Conservation (phyloP, 2,113 vertebrate species). For the Strix aluco region DNA sequence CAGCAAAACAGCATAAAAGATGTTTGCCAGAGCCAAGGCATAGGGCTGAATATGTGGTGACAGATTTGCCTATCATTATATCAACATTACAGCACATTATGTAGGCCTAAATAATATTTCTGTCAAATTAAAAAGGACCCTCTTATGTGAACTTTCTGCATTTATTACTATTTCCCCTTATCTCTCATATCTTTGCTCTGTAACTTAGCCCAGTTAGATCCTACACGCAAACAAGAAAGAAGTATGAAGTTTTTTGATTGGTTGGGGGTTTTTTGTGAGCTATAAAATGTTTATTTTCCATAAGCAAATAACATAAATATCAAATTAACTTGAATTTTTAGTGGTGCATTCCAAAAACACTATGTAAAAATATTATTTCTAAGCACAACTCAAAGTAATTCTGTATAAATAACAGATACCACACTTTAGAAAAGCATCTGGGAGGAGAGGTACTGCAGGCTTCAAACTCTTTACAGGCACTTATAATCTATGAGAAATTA, state of each 20-base stretch:
- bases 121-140: not conserved
- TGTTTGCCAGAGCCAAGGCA: not conserved
- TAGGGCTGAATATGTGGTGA: not conserved
- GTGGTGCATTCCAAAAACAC: not conserved
- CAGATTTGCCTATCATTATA: not conserved
- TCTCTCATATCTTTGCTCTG: not conserved
- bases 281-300: not conserved
- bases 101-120: not conserved
- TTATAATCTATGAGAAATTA: not conserved
- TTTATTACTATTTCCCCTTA: not conserved
- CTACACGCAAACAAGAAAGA: not conserved
- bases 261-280: accelerated
- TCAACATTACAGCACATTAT: not conserved
- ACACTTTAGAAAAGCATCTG: not conserved
- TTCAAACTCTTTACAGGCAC: not conserved
- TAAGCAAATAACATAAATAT: not conserved
- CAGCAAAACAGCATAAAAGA: not conserved
- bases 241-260: not conserved
- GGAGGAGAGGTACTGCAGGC: not conserved
- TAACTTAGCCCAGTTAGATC: not conserved
- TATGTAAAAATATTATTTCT: not conserved
- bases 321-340: not conserved
- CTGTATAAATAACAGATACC: not conserved
- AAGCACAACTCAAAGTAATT: not conserved
- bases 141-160: not conserved